Evolutionary conservation across 1,140 invertebrate species (phyloP).

Genomic region (Neodiprion pinetum): DNA sequence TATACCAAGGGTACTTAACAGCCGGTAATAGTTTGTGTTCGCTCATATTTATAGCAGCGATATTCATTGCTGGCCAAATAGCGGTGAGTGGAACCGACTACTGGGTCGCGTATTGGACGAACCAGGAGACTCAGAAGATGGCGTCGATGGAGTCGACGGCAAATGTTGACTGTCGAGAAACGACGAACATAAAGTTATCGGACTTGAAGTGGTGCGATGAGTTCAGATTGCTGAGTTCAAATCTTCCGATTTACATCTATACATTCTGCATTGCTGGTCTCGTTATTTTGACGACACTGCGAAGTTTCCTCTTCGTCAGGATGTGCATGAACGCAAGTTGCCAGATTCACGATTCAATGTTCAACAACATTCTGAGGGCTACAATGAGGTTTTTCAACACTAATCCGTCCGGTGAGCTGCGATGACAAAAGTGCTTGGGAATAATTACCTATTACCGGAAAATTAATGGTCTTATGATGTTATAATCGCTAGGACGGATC

Average conservation of each 20-base stretch:
- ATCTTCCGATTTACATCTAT: conserved; percentile 65
- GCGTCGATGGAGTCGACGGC: background rate
- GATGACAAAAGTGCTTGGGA: background rate
- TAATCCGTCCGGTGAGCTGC: conserved; percentile 69
- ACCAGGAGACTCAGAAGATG: conserved; percentile 45
- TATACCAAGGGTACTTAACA: conserved; percentile 72
- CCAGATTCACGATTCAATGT: conserved; percentile 84
- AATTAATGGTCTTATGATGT: conserved; percentile 17
- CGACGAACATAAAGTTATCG: background rate
- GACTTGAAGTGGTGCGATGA: conserved; percentile 32
- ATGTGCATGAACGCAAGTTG: conserved; percentile 83
- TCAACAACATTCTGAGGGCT: conserved; percentile 78
- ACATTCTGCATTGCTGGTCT: conserved; percentile 50
- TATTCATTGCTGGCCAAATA: conserved; percentile 73
- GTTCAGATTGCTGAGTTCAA: conserved; percentile 37
- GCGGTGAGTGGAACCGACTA: conserved; percentile 77
- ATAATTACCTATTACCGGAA: conserved; percentile 28
- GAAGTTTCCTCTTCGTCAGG: conserved; percentile 78
- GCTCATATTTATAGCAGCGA: conserved; percentile 64
- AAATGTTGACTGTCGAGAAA: background rate
- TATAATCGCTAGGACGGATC: conserved; percentile 56
- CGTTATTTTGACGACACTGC: conserved; percentile 65
- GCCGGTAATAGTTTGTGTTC: conserved; percentile 69
- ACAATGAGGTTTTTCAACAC: conserved; percentile 90
- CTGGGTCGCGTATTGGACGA: conserved; percentile 81